Base-by-base conservation (phyloP, 2,888 invertebrate species). In the Ditylenchus weischeri region DNA sequence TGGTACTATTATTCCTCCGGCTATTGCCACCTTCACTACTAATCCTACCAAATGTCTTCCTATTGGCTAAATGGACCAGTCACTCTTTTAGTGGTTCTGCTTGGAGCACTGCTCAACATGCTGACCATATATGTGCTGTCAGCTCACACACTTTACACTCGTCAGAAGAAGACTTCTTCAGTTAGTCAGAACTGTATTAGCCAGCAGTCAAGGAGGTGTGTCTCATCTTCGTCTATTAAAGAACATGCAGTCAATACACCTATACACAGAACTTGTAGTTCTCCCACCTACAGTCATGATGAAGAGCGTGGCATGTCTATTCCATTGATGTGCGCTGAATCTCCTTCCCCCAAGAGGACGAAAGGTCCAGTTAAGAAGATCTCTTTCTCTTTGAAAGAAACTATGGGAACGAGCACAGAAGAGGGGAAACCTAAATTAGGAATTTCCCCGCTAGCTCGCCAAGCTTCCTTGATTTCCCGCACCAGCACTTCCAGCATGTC, bases 71-170 rank as follows among this genome's bases (percentile, higher is more conserved):
- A 74, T 38, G 70, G 70, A 21, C 70, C 70, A 29, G 21, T 70
- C 29, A 70, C 70, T 19, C 23, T 69, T 21, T 35, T 47, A n/a
- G 58, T 73, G 19, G 70, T 70, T 35, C 38, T 70, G n/a, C 47
- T 73, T 36, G 70, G 70, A 21, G 50, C 70, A 0, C 47, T 69
- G 18, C 49, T 73, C 23, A 70, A 70, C 54, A 51, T 54, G 49
- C 54, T 70, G 13, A 70, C 70, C n/a, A 63, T 70, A 19, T 70
- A 70, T 49, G 68, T 70, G 29, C 49, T 70, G 49, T 74, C 70
- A 13, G 60, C 57, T 19, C 65, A 69, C 54, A 60, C 69, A 15
- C 57, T 73, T 62, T 62, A 36, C 47, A 36, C 15, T 51, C 47
- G 51, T 18, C 23, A 23, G 13, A 62, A 62, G 51, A 19, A 59